Percentiles rank a stretch among this genome's conserved stretches.
These are phyloP conservation scores for Lates japonicus DNA, from an alignment of 2,797 vertebrate genomes.

Conservation along the genomic window DNA sequence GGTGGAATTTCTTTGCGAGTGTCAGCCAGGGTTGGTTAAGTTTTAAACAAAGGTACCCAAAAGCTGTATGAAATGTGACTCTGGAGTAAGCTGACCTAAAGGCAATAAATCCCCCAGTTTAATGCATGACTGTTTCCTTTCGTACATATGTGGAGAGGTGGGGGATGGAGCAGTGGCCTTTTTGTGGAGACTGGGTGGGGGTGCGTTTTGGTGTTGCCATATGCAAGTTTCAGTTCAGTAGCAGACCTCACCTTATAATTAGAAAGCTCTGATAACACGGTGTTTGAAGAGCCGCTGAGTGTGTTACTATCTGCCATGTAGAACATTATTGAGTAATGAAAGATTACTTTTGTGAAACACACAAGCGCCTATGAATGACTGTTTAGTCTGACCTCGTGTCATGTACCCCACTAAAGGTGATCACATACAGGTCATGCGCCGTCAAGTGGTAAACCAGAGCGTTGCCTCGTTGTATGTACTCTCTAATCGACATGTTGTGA, in stretches of 20 bases:
- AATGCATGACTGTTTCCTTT: slow-evolving; percentile 94
- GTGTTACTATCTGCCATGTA: rapidly evolving
- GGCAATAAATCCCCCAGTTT: slow-evolving; percentile 95
- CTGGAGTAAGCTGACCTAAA: slow-evolving; percentile 88
- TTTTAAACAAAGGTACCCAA: slow-evolving; percentile 76
- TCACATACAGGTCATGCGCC: slow-evolving; percentile 70
- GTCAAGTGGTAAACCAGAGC: slow-evolving; percentile 62
- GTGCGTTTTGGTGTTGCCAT: slow-evolving; percentile 87
- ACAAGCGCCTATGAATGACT: neutral
- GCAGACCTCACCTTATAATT: slow-evolving; percentile 60
- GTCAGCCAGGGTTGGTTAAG: neutral
- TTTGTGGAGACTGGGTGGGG: slow-evolving; percentile 81
- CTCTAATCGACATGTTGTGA: neutral
- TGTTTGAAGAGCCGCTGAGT: neutral
- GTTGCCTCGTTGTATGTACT: neutral
- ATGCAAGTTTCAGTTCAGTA: slow-evolving; percentile 74
- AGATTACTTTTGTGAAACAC: neutral
- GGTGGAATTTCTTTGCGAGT: neutral
- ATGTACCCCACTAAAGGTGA: slow-evolving; percentile 66
- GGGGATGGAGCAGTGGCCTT: slow-evolving; percentile 83
- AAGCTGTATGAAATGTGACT: slow-evolving; percentile 84
- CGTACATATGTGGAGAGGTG: slow-evolving; percentile 89
- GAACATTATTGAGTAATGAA: neutral
- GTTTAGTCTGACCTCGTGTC: slow-evolving; percentile 71
- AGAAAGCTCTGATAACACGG: neutral